Conservation (phyloP, 2,888 invertebrate genomes). For the Diarsia dahlii region DNA sequence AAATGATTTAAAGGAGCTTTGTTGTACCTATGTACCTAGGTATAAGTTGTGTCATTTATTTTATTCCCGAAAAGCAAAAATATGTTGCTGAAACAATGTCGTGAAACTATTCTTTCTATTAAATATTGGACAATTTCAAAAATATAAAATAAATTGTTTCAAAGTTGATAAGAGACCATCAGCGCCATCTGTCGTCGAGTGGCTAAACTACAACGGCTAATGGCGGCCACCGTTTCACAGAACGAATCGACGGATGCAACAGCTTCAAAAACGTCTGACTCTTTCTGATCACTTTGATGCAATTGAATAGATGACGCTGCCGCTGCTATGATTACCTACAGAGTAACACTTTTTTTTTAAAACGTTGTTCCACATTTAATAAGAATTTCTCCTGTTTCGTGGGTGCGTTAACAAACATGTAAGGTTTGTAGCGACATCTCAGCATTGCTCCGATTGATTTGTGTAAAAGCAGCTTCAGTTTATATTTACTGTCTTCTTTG, state of each 20-base stretch:
- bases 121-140: background rate
- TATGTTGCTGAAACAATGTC: background rate
- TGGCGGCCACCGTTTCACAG: background rate
- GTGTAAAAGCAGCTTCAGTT: conserved; percentile 63
- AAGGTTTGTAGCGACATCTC: conserved; percentile 80
- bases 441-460: conserved; percentile 62
- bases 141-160: background rate
- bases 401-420: too few relatives aligned
- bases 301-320: background rate
- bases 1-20: background rate
- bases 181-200: conserved; percentile 40
- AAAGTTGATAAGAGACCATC: background rate
- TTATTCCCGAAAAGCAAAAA: background rate
- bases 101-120: background rate
- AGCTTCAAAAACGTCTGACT: background rate
- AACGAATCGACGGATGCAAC: background rate
- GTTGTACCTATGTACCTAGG: background rate
- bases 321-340: too few relatives aligned
- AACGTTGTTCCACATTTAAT: too few relatives aligned
- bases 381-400: too few relatives aligned
- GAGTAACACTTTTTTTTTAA: too few relatives aligned
- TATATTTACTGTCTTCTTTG: conserved; percentile 67
- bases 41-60: too few relatives aligned
- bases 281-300: background rate
- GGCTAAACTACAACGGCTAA: conserved; percentile 16